Conservation (phyloP, 2,888 invertebrate genomes). For the Oscheius sp. region DNA sequence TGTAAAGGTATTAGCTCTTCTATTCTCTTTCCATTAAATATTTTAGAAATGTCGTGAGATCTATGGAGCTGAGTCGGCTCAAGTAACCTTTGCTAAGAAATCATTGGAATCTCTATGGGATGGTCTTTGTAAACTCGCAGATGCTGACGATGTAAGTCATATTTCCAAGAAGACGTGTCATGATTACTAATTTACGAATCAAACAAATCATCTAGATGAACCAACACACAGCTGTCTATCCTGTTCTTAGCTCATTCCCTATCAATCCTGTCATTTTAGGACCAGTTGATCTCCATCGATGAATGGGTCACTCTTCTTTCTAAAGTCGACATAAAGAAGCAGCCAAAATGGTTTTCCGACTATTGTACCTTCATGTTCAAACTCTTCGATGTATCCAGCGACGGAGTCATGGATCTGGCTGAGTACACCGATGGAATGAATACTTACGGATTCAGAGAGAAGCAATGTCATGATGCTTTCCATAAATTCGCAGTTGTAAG, state of each 20-base stretch:
- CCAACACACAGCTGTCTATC: too few relatives aligned
- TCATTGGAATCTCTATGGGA: constrained; percentile 66
- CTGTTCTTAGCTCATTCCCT: too few relatives aligned
- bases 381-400: constrained; percentile 68
- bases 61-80: constrained; percentile 69
- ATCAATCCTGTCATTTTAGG: constrained; percentile 28
- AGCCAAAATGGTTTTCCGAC: constrained; percentile 67
- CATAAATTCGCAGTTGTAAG: constrained; percentile 52
- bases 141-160: constrained; percentile 51
- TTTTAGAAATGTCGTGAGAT: constrained; percentile 68
- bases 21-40: constrained; percentile 40
- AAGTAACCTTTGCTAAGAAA: constrained; percentile 61
- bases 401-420: constrained; percentile 65
- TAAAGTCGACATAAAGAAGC: constrained; percentile 51
- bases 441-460: constrained; percentile 58
- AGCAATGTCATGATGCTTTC: constrained; percentile 60
- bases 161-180: neutral
- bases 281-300: constrained; percentile 62
- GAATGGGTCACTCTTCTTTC: constrained; percentile 63
- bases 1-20: constrained; percentile 56
- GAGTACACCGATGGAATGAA: constrained; percentile 70
- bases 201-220: too few relatives aligned
- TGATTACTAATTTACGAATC: neutral
- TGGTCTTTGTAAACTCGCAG: constrained; percentile 62
- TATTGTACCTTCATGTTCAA: constrained; percentile 69